Conservation (phyloP, 2,888 invertebrate genomes). For the Cecidostiba fungosa region DNA sequence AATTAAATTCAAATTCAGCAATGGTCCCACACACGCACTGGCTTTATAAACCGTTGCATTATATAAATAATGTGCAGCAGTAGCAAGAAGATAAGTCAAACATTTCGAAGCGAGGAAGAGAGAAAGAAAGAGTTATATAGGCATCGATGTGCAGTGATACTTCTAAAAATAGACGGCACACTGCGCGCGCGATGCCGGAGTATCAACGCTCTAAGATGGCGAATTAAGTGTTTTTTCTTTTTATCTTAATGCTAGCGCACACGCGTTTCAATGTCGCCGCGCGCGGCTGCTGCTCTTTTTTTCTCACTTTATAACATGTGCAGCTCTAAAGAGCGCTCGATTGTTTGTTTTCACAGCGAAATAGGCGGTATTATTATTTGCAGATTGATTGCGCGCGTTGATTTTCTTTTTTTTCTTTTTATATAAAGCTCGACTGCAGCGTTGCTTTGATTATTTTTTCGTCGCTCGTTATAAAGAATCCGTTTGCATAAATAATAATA, state of each 20-base stretch:
- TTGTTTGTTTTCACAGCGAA: neutral
- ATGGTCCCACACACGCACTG: neutral
- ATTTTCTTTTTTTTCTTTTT: neutral
- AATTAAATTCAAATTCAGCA: neutral
- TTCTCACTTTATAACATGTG: neutral
- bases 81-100: constrained; percentile 50
- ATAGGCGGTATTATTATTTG: neutral
- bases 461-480: neutral
- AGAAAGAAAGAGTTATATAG: constrained; percentile 30
- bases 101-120: constrained; percentile 45
- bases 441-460: neutral
- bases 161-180: constrained; percentile 61
- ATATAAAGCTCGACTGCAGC: neutral
- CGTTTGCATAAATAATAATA: no score
- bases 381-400: neutral
- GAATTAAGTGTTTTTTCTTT: constrained; percentile 53
- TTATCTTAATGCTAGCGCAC: constrained; percentile 30
- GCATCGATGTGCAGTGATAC: constrained; percentile 60
- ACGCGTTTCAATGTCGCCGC: constrained; percentile 16
- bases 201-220: constrained; percentile 58
- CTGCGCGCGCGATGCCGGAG: constrained; percentile 27
- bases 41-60: constrained; percentile 4
- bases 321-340: neutral
- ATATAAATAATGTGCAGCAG: constrained; percentile 49
- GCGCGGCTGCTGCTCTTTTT: neutral